These are phyloP conservation scores for Aradophagus sp. DNA, from an alignment of 1,140 invertebrate genomes.

Conservation along the genomic window DNA sequence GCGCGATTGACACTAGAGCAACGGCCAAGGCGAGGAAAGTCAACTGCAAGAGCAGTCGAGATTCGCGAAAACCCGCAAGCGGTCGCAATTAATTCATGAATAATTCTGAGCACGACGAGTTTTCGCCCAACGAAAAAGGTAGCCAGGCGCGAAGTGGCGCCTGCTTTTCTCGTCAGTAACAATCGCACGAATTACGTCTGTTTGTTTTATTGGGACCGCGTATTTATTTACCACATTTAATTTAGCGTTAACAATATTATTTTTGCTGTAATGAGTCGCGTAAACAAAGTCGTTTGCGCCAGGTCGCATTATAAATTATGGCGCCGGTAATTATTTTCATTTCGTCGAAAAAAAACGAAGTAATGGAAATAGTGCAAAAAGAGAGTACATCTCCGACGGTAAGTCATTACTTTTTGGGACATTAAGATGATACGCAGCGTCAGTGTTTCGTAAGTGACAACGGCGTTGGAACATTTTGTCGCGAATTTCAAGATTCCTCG, in stretches of 20 bases:
- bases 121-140: constrained; percentile 45
- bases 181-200: constrained; percentile 32
- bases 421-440: no score
- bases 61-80: constrained; percentile 40
- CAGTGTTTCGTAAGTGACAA: no score
- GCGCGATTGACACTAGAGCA: constrained; percentile 40
- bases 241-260: constrained; percentile 11
- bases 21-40: constrained; percentile 40
- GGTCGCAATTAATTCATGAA: constrained; percentile 47
- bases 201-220: constrained; percentile 34
- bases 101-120: constrained; percentile 44
- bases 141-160: constrained; percentile 42
- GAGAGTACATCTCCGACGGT: no score
- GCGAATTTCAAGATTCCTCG: constrained; percentile 32
- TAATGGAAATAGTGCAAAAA: no score
- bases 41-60: constrained; percentile 45
- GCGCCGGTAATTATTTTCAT: background rate
- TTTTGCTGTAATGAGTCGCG: constrained; percentile 3
- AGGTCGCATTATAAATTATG: no score
- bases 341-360: constrained; percentile 11
- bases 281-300: background rate
- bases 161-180: constrained; percentile 35
- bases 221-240: constrained; percentile 24
- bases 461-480: no score
- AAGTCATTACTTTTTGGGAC: no score